A percentile compares a stretch with the other conserved stretches of the same genome.
Conservation (phyloP, 2,113 vertebrate species). For the Accipiter cooperii region DNA sequence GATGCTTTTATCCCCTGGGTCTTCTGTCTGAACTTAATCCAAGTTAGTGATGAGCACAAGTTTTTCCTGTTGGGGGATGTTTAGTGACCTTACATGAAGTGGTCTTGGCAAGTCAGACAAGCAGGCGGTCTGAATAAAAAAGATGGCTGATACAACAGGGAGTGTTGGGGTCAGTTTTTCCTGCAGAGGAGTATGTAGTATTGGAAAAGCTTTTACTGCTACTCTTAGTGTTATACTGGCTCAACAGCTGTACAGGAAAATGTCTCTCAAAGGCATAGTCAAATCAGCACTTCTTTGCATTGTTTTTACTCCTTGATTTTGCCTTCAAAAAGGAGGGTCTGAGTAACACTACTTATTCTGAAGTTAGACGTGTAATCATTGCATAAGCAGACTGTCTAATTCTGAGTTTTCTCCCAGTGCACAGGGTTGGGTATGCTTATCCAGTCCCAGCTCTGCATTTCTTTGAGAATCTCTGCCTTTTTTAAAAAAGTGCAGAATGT, state of each 20-base stretch:
- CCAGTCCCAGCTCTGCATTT: neutral
- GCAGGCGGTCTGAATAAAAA: neutral
- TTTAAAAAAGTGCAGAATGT: neutral
- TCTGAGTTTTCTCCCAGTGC: accelerated
- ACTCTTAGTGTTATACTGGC: neutral
- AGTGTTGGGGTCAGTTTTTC: neutral
- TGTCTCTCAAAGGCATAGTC: neutral
- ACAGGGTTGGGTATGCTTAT: neutral
- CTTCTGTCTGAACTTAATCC: neutral
- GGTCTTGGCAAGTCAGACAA: neutral
- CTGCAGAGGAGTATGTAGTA: neutral
- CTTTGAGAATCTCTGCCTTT: neutral
- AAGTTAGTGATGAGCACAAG: neutral
- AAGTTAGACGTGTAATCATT: neutral
- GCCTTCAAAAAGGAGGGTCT: neutral
- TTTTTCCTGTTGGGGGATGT: neutral
- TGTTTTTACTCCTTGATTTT: neutral
- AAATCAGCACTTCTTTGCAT: neutral
- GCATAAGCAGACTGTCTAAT: neutral
- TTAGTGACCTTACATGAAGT: neutral
- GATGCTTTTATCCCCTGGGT: neutral
- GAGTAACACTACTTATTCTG: neutral
- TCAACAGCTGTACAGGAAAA: neutral
- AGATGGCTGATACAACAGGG: neutral
- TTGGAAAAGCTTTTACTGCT: neutral